These are phyloP conservation scores for Papio anubis DNA, from an alignment of 2,113 vertebrate species.

Conservation along the genomic window DNA sequence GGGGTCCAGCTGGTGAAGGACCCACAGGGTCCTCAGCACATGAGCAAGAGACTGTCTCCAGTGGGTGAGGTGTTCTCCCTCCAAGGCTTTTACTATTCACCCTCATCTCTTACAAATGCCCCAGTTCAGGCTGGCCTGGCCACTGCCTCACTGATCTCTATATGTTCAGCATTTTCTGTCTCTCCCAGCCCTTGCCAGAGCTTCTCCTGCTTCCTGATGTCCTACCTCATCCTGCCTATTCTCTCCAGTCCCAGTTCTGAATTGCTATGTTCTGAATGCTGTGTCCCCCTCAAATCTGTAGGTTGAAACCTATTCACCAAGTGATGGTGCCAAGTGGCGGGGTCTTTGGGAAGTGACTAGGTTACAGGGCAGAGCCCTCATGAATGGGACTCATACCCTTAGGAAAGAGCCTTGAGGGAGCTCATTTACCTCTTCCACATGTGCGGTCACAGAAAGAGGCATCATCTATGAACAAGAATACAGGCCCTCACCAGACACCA, in stretches of 20 bases:
- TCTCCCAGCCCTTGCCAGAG: not conserved
- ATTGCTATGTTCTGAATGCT: not conserved
- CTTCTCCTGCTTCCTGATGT: not conserved
- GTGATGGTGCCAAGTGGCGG: not conserved
- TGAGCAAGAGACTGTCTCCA: not conserved
- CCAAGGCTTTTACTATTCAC: not conserved
- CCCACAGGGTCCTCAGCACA: not conserved
- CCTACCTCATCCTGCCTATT: not conserved
- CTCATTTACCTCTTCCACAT: not conserved
- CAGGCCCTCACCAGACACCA: not conserved
- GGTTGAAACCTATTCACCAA: not conserved
- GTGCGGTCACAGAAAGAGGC: not conserved
- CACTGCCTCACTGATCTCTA: accelerated
- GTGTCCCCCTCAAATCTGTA: not conserved
- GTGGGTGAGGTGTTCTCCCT: not conserved
- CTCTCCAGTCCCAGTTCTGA: not conserved
- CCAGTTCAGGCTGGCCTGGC: not conserved
- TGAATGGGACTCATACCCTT: not conserved
- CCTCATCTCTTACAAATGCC: not conserved
- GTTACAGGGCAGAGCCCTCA: not conserved
- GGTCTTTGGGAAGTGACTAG: not conserved
- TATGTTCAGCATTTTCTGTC: not conserved
- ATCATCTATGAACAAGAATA: not conserved
- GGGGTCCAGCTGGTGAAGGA: not conserved
- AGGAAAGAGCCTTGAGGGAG: not conserved